Base-by-base conservation (phyloP, 2,113 vertebrate species). In the Jacana jacana region DNA sequence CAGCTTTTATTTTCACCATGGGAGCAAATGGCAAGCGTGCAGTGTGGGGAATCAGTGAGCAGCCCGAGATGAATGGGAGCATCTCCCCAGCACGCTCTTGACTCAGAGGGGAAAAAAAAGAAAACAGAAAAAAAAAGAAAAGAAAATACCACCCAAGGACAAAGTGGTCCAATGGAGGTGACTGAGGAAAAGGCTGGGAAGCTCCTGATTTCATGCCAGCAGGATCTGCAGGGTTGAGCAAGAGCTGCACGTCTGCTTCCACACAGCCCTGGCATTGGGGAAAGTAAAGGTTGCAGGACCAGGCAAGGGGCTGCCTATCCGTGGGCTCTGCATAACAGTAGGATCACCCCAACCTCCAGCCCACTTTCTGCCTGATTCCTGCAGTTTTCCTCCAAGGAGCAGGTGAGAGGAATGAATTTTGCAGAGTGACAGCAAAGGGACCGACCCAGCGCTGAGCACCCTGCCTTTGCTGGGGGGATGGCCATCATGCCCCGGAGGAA, bases 81-180 rank as follows among this genome's bases (percentile, higher is more conserved):
- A 3, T 77, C 97, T 97, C 96, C 95, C 94, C 66, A 22, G 82
- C 93, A 90, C 22, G 3, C 91, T 89, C 91, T 78, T 70, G 81
- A 89, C 87, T 98, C 88, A n/a, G 83, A 44, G 97, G 95, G 94
- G 13, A 97, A 94, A 94, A 17, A 20, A 46, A 10, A 46, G 20
- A 46, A 46, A 46, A 46, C 8, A 46, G 20, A 46, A 46, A 46
- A 19, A 46, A 46, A 46, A 19, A 46, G 19, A 46, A 19, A 46
- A 96, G 96, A 70, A 97, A 97, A 97, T 55, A 88, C 60, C 73
- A 95, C 35, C 88, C 97, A 97, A 98, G 95, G 98, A 95, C 97
- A 94, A 95, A 95, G 88, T 65, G 68, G 58, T 66, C 94, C 4
- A 46, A 92, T 93, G 83, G 89, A 98, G 65, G 91, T 95, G 90